A percentile compares a stretch with the other conserved stretches of the same genome.
Evolutionary conservation across 2,113 vertebrate species (phyloP).

Genomic region (Ceratotherium simum): DNA sequence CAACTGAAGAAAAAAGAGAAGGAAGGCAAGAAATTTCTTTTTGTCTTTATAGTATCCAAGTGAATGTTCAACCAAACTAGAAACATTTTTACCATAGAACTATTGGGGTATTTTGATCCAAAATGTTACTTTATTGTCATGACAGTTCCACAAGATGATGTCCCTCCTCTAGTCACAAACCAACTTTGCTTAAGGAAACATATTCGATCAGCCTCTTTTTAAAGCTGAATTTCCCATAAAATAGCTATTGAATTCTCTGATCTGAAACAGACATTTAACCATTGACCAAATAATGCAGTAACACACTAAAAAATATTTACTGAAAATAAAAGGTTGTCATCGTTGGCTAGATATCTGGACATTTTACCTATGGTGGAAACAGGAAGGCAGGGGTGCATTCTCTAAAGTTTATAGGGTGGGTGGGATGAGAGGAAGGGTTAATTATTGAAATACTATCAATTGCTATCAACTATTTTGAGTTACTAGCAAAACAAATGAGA

Average conservation of each 20-base stretch:
- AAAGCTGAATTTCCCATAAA: slow-evolving; percentile 12
- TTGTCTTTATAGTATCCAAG: neutral
- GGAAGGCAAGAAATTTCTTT: neutral
- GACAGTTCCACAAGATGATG: neutral
- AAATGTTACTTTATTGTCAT: neutral
- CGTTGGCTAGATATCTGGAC: neutral
- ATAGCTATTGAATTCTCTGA: neutral
- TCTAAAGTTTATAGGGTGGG: neutral
- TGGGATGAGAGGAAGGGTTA: neutral
- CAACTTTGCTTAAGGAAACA: neutral
- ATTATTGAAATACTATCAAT: neutral
- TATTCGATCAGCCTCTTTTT: neutral
- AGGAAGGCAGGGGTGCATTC: neutral
- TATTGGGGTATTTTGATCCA: neutral
- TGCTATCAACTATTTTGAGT: neutral
- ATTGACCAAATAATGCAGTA: neutral
- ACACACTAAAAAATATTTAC: neutral
- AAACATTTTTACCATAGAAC: neutral
- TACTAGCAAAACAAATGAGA: neutral
- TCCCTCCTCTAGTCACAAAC: neutral
- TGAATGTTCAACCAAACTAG: neutral
- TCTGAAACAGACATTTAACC: neutral
- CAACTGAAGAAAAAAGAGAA: neutral
- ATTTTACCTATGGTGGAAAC: neutral
- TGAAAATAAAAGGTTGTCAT: neutral